These are phyloP conservation scores for Agrypnus murinus DNA, from an alignment of 2,888 invertebrate genomes.

Conservation along the genomic window DNA sequence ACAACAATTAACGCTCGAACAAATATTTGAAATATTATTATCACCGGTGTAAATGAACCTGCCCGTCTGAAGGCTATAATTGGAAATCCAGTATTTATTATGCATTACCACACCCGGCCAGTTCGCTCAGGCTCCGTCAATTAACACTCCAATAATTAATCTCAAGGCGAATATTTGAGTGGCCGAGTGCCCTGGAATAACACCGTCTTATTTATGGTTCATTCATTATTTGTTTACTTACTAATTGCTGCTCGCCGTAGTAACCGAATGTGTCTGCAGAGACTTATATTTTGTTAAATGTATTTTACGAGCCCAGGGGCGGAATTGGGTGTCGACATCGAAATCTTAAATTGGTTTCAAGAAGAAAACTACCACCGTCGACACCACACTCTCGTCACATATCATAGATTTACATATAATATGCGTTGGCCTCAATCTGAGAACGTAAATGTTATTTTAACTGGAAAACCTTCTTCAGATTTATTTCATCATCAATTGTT, in stretches of 20 bases:
- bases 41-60: constrained; percentile 68
- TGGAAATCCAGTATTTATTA: constrained; percentile 69
- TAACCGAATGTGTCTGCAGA: constrained; percentile 56
- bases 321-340: constrained; percentile 54
- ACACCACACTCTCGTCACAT: not conserved
- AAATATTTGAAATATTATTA: constrained; percentile 70
- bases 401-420: constrained; percentile 14
- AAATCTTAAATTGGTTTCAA: constrained; percentile 21
- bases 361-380: constrained; percentile 14
- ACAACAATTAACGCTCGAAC: constrained; percentile 67
- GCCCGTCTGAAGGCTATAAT: constrained; percentile 67
- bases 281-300: constrained; percentile 57
- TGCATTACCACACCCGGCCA: constrained; percentile 65
- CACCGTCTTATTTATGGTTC: constrained; percentile 67
- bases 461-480: no score
- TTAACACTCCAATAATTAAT: constrained; percentile 62
- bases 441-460: no score
- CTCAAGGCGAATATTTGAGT: constrained; percentile 56
- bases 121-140: constrained; percentile 60
- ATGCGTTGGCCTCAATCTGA: not conserved
- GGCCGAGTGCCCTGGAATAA: constrained; percentile 59
- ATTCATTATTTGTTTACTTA: constrained; percentile 69
- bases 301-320: constrained; percentile 60
- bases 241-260: constrained; percentile 66
- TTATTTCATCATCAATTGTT: no score